Evolutionary conservation across 1,140 invertebrate species (phyloP), one percentile per base, ranked within the genome.

Genomic region (Penaeus indicus): DNA sequence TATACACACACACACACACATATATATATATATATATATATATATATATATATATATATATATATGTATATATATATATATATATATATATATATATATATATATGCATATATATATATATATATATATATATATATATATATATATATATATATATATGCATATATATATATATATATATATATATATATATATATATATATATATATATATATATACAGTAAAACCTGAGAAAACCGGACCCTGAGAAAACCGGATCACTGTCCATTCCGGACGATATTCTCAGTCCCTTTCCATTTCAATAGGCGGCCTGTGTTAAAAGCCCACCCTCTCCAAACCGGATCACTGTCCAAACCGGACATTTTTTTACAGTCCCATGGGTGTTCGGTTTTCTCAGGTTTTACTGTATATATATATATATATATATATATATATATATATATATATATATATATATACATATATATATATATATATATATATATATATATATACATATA

Each of bases 161-260:
- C 5, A 67, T 67, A 67, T 67, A 67, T 67, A 67, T 25, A 67
- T 67, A 67, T 4, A 67, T 67, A 5, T 3, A 67, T 67, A 67
- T 67, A 67, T 67, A 67, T 67, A 67, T 67, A 67, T 67, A 67
- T 67, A 67, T 67, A 8, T 67, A 67, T 67, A 25, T 67, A 67
- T 67, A 67, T 67, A 67, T 67, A 67, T 67, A 67, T 67, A 67
- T 67, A 67, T 67, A 67, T 67, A 67, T 67, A 67, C 7, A 25
- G n/a, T n/a, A n/a, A n/a, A n/a, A n/a, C n/a, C n/a, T n/a, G n/a
- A n/a, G n/a, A n/a, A n/a, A n/a, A n/a, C n/a, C n/a, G n/a, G n/a
- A n/a, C n/a, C n/a, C n/a, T n/a, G n/a, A n/a, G n/a, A n/a, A n/a
- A n/a, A n/a, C n/a, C n/a, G n/a, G n/a, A n/a, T n/a, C n/a, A n/a